Evolutionary conservation across 2,797 vertebrate species (phyloP).

Genomic region (Poliocrania exsul): DNA sequence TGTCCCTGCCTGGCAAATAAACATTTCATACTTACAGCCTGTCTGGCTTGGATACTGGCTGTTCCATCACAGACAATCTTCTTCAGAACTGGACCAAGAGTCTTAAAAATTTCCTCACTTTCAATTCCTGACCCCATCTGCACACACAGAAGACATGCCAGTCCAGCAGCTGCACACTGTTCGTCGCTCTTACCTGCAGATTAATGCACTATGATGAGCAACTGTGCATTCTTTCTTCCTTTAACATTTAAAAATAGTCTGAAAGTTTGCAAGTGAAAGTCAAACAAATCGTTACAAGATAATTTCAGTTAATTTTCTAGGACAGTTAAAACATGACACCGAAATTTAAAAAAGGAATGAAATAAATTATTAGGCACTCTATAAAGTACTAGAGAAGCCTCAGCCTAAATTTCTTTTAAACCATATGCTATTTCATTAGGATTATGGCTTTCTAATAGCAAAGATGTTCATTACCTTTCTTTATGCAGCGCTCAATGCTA

Average conservation of each 20-base stretch:
- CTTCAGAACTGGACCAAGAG: constrained; percentile 91
- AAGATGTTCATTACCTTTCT: constrained; percentile 86
- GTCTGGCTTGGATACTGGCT: constrained; percentile 89
- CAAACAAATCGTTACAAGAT: background rate
- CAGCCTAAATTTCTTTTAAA: background rate
- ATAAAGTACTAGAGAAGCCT: background rate
- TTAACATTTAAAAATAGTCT: background rate
- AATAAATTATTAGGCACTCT: background rate
- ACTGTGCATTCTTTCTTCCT: background rate
- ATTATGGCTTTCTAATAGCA: background rate
- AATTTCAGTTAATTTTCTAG: background rate
- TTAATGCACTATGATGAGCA: background rate
- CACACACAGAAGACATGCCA: constrained; percentile 93
- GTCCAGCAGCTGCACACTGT: constrained; percentile 88
- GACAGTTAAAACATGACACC: background rate
- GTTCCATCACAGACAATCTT: constrained; percentile 90
- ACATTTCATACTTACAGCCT: constrained; percentile 84
- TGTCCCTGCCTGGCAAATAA: background rate
- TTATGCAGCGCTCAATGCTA: constrained; percentile 95
- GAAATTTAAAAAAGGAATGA: background rate
- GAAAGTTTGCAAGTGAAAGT: background rate
- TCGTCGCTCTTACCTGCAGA: constrained; percentile 91
- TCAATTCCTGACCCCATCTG: constrained; percentile 95
- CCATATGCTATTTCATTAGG: background rate
- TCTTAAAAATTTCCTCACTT: constrained; percentile 96